Evolutionary conservation across 2,888 invertebrate genomes (phyloP), one percentile per base, ranked within the genome.

Genomic region (Elaeidobius kamerunicus): DNA sequence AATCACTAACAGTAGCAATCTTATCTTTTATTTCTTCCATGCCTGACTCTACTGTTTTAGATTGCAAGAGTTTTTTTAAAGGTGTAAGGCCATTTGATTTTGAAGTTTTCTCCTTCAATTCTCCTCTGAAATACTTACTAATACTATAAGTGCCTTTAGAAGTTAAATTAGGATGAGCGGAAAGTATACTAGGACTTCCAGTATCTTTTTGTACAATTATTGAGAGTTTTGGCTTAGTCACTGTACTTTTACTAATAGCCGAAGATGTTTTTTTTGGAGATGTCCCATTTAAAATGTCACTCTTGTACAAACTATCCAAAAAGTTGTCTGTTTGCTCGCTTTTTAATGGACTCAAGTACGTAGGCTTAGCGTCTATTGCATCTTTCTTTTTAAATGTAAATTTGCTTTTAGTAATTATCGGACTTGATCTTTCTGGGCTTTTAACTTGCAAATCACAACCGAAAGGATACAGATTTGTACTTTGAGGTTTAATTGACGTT

Each of bases 251-350:
- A 23, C 23, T 23, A 9, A 4, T 23, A 6, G 5, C 9, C 4
- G 4, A 23, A 23, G 23, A 23, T 9, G 23, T 9, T 6, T 23
- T 9, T 23, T 6, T 23, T 23, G 23, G 9, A 23, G 23, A 23
- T 23, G 4, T 6, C 23, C 23, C 23, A 23, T 43, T n/a, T 19
- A 32, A 14, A 32, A 1, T 14, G 48, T 48, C n/a, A 4, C 34
- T 53, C 39, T 53, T 53, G 16, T 54, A 49, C 11, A 54, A 23
- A 19, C 18, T 44, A 23, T 54, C 54, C 14, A 54, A 35, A 35
- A 49, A 4, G 19, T 34, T 48, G 18, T 53, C 44, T n/a, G 41
- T n/a, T 12, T 14, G 17, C 2, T 6, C 18, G 12, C 15, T n/a
- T 1, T 23, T 23, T 9, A 16, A 44, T 11, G 15, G 17, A 6